phyloP scores from a whole-genome alignment of 1,140 invertebrate genomes.

The Carcinoscorpius rotundicauda region DNA sequence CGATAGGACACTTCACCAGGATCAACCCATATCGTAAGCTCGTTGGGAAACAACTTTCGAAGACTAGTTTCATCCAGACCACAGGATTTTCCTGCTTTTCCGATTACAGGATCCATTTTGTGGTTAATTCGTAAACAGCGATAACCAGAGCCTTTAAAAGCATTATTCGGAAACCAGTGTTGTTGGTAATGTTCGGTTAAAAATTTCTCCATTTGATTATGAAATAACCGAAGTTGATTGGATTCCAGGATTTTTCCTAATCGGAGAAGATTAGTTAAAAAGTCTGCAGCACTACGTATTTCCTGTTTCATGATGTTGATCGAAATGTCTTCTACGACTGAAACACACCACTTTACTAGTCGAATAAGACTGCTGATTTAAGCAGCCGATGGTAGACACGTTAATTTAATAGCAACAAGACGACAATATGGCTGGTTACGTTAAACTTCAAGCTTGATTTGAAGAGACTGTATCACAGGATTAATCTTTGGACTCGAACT shows the following conservation, averaged over 20 bases:
- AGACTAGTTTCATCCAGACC: slow-evolving; percentile 39
- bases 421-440: too few relatives aligned
- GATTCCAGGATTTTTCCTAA: slow-evolving; percentile 36
- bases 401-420: too few relatives aligned
- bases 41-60: slow-evolving; percentile 45
- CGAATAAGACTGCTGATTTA: too few relatives aligned
- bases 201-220: slow-evolving; percentile 40
- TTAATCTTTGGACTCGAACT: too few relatives aligned
- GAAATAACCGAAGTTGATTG: slow-evolving; percentile 43
- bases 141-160: slow-evolving; percentile 50
- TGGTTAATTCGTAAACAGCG: slow-evolving; percentile 54
- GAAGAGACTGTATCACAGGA: too few relatives aligned
- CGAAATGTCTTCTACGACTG: too few relatives aligned
- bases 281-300: slow-evolving; percentile 49
- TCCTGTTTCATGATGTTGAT: slow-evolving; percentile 40
- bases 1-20: slow-evolving; percentile 52
- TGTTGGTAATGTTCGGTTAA: slow-evolving; percentile 44
- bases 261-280: slow-evolving; percentile 47
- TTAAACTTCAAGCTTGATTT: too few relatives aligned
- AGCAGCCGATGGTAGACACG: too few relatives aligned
- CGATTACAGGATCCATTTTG: slow-evolving; percentile 51
- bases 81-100: slow-evolving; percentile 43
- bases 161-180: slow-evolving; percentile 54
- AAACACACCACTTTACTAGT: too few relatives aligned
- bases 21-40: slow-evolving; percentile 58